Evolutionary conservation across 2,113 vertebrate genomes (phyloP), one percentile per base, ranked within the genome.

Genomic region (Rhinoptilus africanus): DNA sequence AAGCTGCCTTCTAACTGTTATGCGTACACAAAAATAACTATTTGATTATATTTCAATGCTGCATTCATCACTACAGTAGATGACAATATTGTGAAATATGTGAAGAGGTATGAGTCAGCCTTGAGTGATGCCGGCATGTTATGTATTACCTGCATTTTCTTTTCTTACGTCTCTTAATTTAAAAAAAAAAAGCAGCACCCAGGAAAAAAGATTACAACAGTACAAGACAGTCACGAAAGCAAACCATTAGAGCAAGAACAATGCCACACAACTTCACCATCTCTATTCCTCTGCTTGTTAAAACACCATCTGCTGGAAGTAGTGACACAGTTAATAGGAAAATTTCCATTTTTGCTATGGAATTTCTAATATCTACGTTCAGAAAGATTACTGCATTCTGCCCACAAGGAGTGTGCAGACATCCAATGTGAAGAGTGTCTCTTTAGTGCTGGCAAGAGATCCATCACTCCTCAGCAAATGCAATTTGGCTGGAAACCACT

Each of bases 401-500:
- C 76, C 89, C 89, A 95, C 3, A 0, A 93, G 67, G 8, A 94
- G 28, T 0, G 0, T 54, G 83, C 71, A 94, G 59, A 83, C 28
- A 76, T 80, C 51, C 84, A 85, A 62, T 10, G 62, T 60, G 73
- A 91, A 86, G 48, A 92, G 63, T 39, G 39, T 41, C 88, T 96
- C 84, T 68, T 53, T 50, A 93, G 74, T 75, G 47, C 63, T 97
- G 77, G 71, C 83, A 76, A 89, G 81, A 91, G 85, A 93, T 91
- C 84, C 78, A 96, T 84, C 90, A 71, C 74, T 66, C 57, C 74
- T 64, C 66, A 92, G 78, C 43, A 95, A 92, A 85, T 41, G 43
- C 35, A 93, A 27, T 90, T 82, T 90, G 88, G 78, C 64, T 95
- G 51, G 76, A 96, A 96, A 95, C 71, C 83, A 94, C 45, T 87